Base-by-base conservation (phyloP, 2,888 invertebrate species). In the Ophion costatus region DNA sequence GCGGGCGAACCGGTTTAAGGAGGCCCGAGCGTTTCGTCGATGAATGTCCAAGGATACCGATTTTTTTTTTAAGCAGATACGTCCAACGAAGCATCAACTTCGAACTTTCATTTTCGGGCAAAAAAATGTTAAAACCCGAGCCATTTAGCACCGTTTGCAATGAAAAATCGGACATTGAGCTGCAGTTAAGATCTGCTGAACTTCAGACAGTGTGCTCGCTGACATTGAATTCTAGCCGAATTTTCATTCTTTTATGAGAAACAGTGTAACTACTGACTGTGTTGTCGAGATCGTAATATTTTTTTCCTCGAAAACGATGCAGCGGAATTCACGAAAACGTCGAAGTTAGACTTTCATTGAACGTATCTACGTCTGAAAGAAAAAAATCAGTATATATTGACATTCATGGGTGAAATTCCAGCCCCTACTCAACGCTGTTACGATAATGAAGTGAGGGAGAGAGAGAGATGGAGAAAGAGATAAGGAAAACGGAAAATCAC, bases 401-500 rank as follows among this genome's bases (percentile, higher is more conserved):
- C 51, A 17, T 51, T 51, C 51, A 14, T 3, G 14, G 51, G 14
- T 17, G 51, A 51, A 51, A 5, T 51, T 51, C 17, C 17, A 11
- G 51, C 2, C 14, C 5, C 14, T 17, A 17, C 17, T 51, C 51
- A 51, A 51, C 17, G 51, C 51, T 51, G 51, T 51, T 51, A 51
- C 51, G 51, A 51, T 17, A 51, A 51, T 51, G 17, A 17, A 51
- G 17, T 5, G 51, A 51, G 17, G 51, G 51, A 2, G 51, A 14
- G 51, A 1, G 51, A 17, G 11, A 14, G 14, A 11, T 1, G 1
- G 51, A 45, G 45, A 45, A 4, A 14, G 45, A 45, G 45, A 14
- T 3, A n/a, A n/a, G 51, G 3, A 51, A 56, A 56, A 29, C 56
- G 38, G 51, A 66, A 38, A 79, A 56, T 56, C 42, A 59, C 57